Percentiles rank a stretch among this genome's conserved stretches.
Evolutionary conservation across 2,888 invertebrate genomes (phyloP).

Genomic region (Philereme vetulata): DNA sequence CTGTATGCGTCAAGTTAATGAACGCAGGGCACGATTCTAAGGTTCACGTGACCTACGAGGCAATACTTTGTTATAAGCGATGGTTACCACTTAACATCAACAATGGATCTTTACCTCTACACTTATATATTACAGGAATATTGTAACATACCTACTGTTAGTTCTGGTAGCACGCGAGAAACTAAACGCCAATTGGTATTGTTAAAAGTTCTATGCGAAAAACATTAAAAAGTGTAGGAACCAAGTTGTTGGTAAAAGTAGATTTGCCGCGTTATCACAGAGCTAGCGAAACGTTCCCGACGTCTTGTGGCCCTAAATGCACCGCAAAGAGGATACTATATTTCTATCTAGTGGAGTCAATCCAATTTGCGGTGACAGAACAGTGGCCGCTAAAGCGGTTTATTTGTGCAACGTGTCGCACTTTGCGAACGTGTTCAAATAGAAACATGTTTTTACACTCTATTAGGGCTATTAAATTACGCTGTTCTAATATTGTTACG

Average conservation of each 20-base stretch:
- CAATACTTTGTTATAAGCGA: too few relatives aligned
- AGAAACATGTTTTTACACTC: constrained; percentile 45
- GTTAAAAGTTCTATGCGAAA: background rate
- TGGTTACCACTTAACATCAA: too few relatives aligned
- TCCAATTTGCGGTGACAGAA: constrained; percentile 69
- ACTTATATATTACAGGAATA: too few relatives aligned
- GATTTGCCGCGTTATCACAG: constrained; percentile 11
- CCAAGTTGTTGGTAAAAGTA: constrained; percentile 12
- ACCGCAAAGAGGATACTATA: constrained; percentile 51
- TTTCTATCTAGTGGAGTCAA: constrained; percentile 64
- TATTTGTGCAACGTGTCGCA: constrained; percentile 62
- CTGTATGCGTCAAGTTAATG: too few relatives aligned
- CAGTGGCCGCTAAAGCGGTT: constrained; percentile 59
- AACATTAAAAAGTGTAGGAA: constrained; percentile 1
- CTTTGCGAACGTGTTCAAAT: constrained; percentile 44
- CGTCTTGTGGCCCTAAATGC: constrained; percentile 44
- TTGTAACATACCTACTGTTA: too few relatives aligned
- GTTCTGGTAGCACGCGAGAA: too few relatives aligned
- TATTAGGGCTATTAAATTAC: constrained; percentile 36
- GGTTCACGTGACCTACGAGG: too few relatives aligned
- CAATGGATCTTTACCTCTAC: too few relatives aligned
- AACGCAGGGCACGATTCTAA: too few relatives aligned
- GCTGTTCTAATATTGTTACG: constrained; percentile 28
- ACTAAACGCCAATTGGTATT: too few relatives aligned
- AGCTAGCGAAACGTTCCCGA: constrained; percentile 16